These are phyloP conservation scores for Dryobota labecula DNA, from an alignment of 2,888 invertebrate species.

Conservation along the genomic window DNA sequence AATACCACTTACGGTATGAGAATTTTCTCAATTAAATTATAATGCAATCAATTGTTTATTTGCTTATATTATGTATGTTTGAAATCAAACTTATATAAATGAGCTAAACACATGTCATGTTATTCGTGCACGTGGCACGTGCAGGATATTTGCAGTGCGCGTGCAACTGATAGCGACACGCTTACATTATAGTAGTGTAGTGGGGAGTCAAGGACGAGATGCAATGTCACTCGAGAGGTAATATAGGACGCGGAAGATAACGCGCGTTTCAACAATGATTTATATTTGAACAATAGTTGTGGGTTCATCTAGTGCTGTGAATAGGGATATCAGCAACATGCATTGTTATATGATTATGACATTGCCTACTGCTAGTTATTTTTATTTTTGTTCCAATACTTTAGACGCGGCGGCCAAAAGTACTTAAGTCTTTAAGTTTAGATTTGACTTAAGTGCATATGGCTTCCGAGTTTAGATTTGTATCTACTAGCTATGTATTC, in stretches of 20 bases:
- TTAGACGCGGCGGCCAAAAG: too few relatives aligned
- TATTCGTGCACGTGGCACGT: constrained; percentile 79
- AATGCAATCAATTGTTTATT: constrained; percentile 49
- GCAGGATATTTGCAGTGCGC: constrained; percentile 85
- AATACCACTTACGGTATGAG: constrained; percentile 26
- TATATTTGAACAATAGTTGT: constrained; percentile 48
- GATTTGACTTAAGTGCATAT: too few relatives aligned
- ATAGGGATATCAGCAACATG: constrained; percentile 46
- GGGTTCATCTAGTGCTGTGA: constrained; percentile 42
- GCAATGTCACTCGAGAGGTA: constrained; percentile 77
- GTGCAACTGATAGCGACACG: constrained; percentile 85
- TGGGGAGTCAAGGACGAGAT: constrained; percentile 84
- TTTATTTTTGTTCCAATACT: constrained; percentile 27
- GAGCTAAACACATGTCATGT: constrained; percentile 70
- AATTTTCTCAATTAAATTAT: constrained; percentile 41
- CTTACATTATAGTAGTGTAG: constrained; percentile 73
- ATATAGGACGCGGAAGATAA: constrained; percentile 78
- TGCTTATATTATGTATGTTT: constrained; percentile 41
- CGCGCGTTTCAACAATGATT: constrained; percentile 62
- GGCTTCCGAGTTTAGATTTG: too few relatives aligned
- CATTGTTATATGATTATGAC: constrained; percentile 39
- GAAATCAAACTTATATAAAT: constrained; percentile 58
- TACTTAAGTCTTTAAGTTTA: too few relatives aligned
- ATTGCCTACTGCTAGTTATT: constrained; percentile 9
- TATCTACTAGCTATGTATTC: constrained; percentile 12